phyloP scores from a whole-genome alignment of 2,888 invertebrate genomes.

The Protodeltote pygarga region DNA sequence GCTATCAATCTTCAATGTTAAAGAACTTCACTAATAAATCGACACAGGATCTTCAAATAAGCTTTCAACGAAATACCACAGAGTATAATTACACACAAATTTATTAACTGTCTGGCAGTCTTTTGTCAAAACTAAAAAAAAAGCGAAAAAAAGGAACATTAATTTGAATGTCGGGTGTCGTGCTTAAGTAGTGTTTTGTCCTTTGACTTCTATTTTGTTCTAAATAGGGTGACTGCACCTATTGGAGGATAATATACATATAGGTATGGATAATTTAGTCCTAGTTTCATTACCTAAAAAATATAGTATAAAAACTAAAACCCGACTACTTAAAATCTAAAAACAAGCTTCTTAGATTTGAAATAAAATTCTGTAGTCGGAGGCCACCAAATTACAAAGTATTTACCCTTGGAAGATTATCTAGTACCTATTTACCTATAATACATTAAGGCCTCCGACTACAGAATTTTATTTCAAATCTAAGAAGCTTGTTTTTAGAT shows the following conservation, averaged over 20 bases:
- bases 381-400: no score
- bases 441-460: no score
- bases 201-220: constrained; percentile 59
- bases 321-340: no score
- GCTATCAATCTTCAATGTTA: constrained; percentile 48
- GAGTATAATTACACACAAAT: constrained; percentile 79
- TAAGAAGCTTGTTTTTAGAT: no score
- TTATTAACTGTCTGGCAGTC: constrained; percentile 74
- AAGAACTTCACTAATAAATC: constrained; percentile 68
- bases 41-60: constrained; percentile 70
- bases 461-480: no score
- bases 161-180: constrained; percentile 70
- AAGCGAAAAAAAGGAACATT: constrained; percentile 65
- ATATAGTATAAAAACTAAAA: no score
- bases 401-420: no score
- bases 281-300: no score
- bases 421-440: no score
- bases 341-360: no score
- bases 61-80: constrained; percentile 80
- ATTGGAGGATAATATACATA: constrained; percentile 25
- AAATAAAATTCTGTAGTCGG: no score
- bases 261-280: constrained; percentile 2
- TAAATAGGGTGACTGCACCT: constrained; percentile 48
- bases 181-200: constrained; percentile 72
- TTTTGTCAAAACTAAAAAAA: constrained; percentile 56